These are phyloP conservation scores for Phrynocephalus versicolor DNA, from an alignment of 2,113 vertebrate genomes.

Conservation along the genomic window DNA sequence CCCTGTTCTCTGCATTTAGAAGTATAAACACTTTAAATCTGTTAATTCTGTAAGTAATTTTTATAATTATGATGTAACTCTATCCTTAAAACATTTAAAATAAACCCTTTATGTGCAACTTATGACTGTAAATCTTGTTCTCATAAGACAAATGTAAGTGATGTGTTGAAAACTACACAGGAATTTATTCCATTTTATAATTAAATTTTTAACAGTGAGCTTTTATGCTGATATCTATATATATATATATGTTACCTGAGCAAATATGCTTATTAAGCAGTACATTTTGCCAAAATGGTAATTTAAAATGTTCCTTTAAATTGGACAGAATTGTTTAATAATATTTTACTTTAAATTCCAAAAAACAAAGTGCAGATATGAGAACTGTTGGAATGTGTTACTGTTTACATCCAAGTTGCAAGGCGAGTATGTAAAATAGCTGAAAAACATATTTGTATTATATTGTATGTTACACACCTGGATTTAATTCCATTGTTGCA, in stretches of 20 bases:
- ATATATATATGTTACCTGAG: constrained; percentile 30
- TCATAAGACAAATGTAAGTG: constrained; percentile 66
- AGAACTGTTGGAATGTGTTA: neutral
- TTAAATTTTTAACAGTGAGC: constrained; percentile 46
- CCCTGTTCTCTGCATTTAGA: constrained; percentile 90
- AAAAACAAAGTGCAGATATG: neutral
- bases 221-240: constrained; percentile 35
- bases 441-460: neutral
- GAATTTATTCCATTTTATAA: constrained; percentile 49
- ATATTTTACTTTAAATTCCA: constrained; percentile 19
- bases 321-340: constrained; percentile 8
- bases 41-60: constrained; percentile 93
- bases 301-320: constrained; percentile 25
- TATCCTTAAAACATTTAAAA: constrained; percentile 92
- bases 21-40: constrained; percentile 88
- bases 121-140: constrained; percentile 77
- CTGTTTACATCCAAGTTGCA: neutral
- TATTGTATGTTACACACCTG: neutral
- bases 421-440: constrained; percentile 5
- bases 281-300: constrained; percentile 16
- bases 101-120: constrained; percentile 90
- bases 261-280: constrained; percentile 29
- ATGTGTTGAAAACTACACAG: constrained; percentile 57
- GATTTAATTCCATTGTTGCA: neutral
- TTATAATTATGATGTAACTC: constrained; percentile 93